These are phyloP conservation scores for Pristionchus arcanus DNA, from an alignment of 2,888 invertebrate species.

Conservation along the genomic window DNA sequence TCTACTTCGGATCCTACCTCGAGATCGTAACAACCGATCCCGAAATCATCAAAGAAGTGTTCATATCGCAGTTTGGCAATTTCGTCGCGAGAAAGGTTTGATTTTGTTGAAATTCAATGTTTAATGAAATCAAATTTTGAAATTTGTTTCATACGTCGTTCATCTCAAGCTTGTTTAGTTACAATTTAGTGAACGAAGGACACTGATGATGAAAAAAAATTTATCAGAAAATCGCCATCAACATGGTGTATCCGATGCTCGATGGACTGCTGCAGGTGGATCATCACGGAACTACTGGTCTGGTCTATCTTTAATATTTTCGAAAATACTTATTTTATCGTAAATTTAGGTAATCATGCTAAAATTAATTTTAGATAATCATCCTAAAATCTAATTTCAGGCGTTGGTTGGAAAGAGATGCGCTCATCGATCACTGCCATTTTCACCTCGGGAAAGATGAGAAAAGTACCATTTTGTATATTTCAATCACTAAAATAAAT, in stretches of 20 bases:
- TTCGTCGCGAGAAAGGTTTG: constrained; percentile 54
- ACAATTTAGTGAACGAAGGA: too few relatives aligned
- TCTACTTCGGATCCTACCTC: constrained; percentile 52
- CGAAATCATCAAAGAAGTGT: constrained; percentile 54
- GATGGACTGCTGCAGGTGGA: constrained; percentile 53
- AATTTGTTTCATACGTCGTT: too few relatives aligned
- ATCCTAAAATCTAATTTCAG: neutral
- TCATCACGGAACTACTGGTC: constrained; percentile 79
- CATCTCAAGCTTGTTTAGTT: too few relatives aligned
- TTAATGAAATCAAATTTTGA: too few relatives aligned
- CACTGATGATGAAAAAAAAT: too few relatives aligned
- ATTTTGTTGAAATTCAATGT: neutral
- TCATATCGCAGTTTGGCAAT: constrained; percentile 55
- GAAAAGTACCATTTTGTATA: constrained; percentile 71
- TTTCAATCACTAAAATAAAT: neutral
- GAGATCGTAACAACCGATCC: constrained; percentile 50
- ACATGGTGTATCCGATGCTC: constrained; percentile 46
- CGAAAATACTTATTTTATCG: neutral
- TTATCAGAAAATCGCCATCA: constrained; percentile 21
- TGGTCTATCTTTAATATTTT: neutral
- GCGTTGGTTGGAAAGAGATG: constrained; percentile 84
- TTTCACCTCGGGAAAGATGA: constrained; percentile 86
- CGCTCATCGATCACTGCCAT: constrained; percentile 85
- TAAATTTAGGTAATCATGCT: neutral
- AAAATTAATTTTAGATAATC: neutral